Evolutionary conservation across 2,797 vertebrate genomes (phyloP).

Genomic region (Heliangelus exortis): DNA sequence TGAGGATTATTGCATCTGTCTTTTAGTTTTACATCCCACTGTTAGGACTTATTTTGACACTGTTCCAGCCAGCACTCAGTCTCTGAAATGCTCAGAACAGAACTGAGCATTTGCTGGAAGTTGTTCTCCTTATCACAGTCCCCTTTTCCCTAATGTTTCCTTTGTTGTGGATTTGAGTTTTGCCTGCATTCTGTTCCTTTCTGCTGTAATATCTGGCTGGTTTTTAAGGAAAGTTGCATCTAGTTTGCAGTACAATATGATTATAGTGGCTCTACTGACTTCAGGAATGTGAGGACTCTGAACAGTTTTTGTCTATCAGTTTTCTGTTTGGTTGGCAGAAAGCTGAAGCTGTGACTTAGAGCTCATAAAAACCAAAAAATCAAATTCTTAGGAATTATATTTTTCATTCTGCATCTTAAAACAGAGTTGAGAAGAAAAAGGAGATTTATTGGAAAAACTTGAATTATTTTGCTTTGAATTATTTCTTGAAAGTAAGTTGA

Average conservation of each 20-base stretch:
- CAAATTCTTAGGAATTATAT: background rate
- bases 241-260: background rate
- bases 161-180: background rate
- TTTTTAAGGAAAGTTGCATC: background rate
- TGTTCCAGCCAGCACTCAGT: background rate
- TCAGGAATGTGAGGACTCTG: background rate
- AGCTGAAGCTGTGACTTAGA: background rate
- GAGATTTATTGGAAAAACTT: background rate
- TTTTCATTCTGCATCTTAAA: background rate
- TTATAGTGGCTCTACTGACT: background rate
- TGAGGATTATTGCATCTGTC: background rate
- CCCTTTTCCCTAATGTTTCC: background rate
- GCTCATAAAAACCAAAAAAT: background rate
- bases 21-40: background rate
- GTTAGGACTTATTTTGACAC: background rate
- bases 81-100: background rate
- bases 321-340: background rate
- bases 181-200: background rate
- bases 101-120: background rate
- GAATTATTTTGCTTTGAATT: background rate
- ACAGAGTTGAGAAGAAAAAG: background rate
- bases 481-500: background rate
- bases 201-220: background rate
- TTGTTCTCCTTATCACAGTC: background rate
- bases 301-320: background rate